A percentile compares a stretch with the other conserved stretches of the same genome.
phyloP scores from a whole-genome alignment of 2,888 invertebrate genomes.

The Heteropelma amictum region DNA sequence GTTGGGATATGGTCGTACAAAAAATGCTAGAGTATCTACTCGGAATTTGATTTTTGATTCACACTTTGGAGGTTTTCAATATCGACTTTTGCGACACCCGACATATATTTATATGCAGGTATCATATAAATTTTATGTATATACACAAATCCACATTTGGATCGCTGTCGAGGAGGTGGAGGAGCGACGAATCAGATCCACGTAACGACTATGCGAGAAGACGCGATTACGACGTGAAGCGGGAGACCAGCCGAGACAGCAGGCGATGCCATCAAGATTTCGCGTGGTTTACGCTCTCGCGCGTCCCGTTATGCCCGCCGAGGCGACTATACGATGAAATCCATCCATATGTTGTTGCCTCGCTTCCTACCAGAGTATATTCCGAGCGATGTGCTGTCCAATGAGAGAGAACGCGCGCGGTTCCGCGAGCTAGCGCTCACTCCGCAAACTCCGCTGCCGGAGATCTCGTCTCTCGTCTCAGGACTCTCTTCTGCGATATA shows the following conservation, averaged over 20 bases:
- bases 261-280: slow-evolving; percentile 56
- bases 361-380: slow-evolving; percentile 9
- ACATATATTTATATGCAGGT: too few relatives aligned
- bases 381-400: slow-evolving; percentile 27
- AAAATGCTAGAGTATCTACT: too few relatives aligned
- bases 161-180: neutral
- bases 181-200: slow-evolving; percentile 22
- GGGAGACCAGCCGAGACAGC: slow-evolving; percentile 15
- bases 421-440: slow-evolving; percentile 25
- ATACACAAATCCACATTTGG: neutral
- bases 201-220: slow-evolving; percentile 41
- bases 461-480: slow-evolving; percentile 45
- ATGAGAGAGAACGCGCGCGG: slow-evolving; percentile 26
- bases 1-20: too few relatives aligned
- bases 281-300: slow-evolving; percentile 46
- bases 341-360: slow-evolving; percentile 25
- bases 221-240: slow-evolving; percentile 27
- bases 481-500: slow-evolving; percentile 17
- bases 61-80: too few relatives aligned
- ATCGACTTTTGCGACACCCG: neutral
- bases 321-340: slow-evolving; percentile 33
- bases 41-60: too few relatives aligned
- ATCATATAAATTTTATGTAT: too few relatives aligned
- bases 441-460: slow-evolving; percentile 54
- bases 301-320: slow-evolving; percentile 52